phyloP scores from a whole-genome alignment of 1,140 invertebrate species.

The Diabrotica virgifera region DNA sequence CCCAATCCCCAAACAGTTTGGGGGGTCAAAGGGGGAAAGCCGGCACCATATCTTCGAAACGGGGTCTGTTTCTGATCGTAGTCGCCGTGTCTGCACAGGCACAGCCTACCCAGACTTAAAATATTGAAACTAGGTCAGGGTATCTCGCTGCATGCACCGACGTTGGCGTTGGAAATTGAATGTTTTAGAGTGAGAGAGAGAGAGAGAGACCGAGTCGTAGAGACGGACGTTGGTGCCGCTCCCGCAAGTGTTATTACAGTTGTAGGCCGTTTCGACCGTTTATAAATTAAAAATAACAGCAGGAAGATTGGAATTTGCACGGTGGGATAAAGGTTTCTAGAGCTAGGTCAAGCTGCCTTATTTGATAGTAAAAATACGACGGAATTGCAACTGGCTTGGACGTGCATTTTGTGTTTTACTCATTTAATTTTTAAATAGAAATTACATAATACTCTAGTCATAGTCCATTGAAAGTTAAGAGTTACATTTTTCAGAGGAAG shows the following conservation, averaged over 20 bases:
- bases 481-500: too few relatives aligned
- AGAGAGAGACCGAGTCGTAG: background rate
- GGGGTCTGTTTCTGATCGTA: background rate
- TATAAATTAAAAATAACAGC: background rate
- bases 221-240: background rate
- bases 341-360: too few relatives aligned
- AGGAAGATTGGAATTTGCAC: too few relatives aligned
- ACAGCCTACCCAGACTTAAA: background rate
- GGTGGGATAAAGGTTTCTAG: too few relatives aligned
- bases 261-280: slow-evolving; percentile 1
- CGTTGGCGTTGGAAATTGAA: background rate
- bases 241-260: too few relatives aligned
- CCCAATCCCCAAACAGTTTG: background rate
- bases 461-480: too few relatives aligned
- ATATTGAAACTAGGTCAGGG: slow-evolving; percentile 2
- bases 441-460: too few relatives aligned
- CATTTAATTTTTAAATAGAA: too few relatives aligned
- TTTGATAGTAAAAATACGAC: too few relatives aligned
- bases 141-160: background rate
- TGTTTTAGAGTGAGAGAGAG: background rate
- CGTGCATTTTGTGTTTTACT: too few relatives aligned
- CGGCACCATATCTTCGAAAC: background rate
- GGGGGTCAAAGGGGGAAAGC: background rate
- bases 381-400: too few relatives aligned
- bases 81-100: background rate